Evolutionary conservation across 1,140 invertebrate genomes (phyloP), one percentile per base, ranked within the genome.

Genomic region (Drosophila elegans): DNA sequence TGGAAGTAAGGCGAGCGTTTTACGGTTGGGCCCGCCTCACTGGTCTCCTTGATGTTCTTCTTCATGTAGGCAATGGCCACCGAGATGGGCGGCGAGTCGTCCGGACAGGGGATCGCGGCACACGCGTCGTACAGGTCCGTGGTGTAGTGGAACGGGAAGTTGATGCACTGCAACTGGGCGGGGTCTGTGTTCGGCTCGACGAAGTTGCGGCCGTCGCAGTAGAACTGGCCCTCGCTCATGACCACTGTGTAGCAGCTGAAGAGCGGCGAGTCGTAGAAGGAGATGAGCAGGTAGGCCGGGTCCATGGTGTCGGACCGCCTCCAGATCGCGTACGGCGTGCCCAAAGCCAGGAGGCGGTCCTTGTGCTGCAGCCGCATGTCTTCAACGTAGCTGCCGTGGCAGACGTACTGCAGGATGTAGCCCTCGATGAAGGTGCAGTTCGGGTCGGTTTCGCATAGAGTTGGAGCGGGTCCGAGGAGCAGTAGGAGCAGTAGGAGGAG

Each of bases 361-460:
- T 88, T 88, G 13, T 80, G 69, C 25, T 13, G 16, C 13, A 78
- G 38, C 0, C 77, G 76, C 6, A 83, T 42, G 0, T 59, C 11
- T 1, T 53, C 51, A 46, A 55, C 59, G 57, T 74, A 90, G 1
- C 9, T 41, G 51, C 84, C 60, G 32, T 77, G 73, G 29, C 84
- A 88, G n/a, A 78, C 68, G 52, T 54, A 84, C 41, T 88, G 61
- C 49, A 88, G 48, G 11, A 77, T 68, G 45, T 71, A 61, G 11
- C 80, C 84, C 36, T 88, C 73, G 52, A 86, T 66, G 45, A 83
- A 88, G 36, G 55, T 45, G 52, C 82, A 86, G 63, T 75, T 86
- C 4, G 42, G 12, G 5, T 12, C 13, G 13, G 16, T 0, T 21
- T n/a, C 5, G 25, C 16, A 42, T 4, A n/a, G 16, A 10, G 56